A percentile compares a stretch with the other conserved stretches of the same genome.
Conservation (phyloP, 2,797 vertebrate genomes). For the Octomys mimax region DNA sequence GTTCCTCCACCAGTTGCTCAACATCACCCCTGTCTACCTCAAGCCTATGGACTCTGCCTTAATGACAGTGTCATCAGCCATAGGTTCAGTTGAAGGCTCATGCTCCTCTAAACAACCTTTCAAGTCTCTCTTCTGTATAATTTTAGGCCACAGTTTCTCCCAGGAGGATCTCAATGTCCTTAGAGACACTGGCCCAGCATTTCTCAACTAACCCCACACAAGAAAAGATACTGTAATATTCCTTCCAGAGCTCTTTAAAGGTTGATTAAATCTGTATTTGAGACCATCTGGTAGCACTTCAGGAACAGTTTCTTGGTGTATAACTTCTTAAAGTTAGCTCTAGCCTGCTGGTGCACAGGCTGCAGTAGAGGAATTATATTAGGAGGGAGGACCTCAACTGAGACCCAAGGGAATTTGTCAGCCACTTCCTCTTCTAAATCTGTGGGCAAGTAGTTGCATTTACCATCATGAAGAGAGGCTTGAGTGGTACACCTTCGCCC, state of each 20-base stretch:
- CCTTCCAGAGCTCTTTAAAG: not conserved
- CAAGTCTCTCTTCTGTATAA: too few relatives aligned
- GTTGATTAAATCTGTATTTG: not conserved
- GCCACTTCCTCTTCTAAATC: not conserved
- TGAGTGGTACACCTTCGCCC: not conserved
- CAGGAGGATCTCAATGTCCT: not conserved
- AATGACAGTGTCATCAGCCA: too few relatives aligned
- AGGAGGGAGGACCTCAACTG: not conserved
- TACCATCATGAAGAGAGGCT: not conserved
- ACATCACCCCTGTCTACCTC: too few relatives aligned
- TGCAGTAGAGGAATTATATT: not conserved
- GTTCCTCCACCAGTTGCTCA: too few relatives aligned
- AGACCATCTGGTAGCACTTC: not conserved
- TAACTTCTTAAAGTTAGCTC: not conserved
- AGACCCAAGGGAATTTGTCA: not conserved
- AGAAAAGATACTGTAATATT: not conserved
- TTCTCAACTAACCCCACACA: not conserved
- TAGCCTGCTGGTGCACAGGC: not conserved
- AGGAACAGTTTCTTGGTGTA: not conserved
- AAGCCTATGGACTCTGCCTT: too few relatives aligned
- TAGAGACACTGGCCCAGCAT: not conserved
- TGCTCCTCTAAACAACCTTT: too few relatives aligned
- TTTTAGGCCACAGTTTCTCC: not conserved
- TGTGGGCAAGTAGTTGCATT: not conserved
- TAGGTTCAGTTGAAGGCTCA: too few relatives aligned